These are phyloP conservation scores for Digitonthophagus gazella DNA, from an alignment of 2,888 invertebrate genomes.

Conservation along the genomic window DNA sequence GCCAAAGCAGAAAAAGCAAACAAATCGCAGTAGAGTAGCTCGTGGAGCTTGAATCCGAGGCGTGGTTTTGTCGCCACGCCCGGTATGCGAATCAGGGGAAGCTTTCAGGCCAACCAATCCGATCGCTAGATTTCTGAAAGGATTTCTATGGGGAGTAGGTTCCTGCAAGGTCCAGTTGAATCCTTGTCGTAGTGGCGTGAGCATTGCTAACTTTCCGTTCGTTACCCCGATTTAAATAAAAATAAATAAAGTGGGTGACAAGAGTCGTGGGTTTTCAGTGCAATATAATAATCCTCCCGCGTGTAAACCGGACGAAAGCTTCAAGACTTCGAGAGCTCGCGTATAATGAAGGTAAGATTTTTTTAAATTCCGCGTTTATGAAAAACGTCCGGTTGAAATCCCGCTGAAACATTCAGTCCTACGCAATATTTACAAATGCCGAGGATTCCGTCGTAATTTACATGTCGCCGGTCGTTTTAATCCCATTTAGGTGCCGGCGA, in stretches of 20 bases:
- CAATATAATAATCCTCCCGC: neutral
- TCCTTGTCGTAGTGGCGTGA: neutral
- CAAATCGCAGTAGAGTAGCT: neutral
- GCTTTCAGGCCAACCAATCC: neutral
- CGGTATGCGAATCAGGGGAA: neutral
- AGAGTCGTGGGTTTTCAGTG: neutral
- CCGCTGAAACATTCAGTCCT: neutral
- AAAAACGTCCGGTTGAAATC: neutral
- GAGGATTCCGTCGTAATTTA: neutral
- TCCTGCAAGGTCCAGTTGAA: neutral
- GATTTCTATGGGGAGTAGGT: neutral
- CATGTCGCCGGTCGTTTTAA: neutral
- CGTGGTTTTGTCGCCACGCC: neutral
- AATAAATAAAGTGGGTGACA: neutral
- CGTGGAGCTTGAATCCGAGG: neutral
- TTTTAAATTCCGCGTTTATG: no score
- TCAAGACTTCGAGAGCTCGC: neutral
- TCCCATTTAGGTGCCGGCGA: constrained; percentile 8
- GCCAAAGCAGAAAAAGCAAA: neutral
- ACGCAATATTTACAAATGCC: neutral
- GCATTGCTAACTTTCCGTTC: neutral
- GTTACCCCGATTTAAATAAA: neutral
- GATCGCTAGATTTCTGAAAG: neutral
- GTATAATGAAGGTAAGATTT: neutral
- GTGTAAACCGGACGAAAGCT: neutral